phyloP scores from a whole-genome alignment of 2,797 vertebrate genomes.

The Carduelis carduelis region DNA sequence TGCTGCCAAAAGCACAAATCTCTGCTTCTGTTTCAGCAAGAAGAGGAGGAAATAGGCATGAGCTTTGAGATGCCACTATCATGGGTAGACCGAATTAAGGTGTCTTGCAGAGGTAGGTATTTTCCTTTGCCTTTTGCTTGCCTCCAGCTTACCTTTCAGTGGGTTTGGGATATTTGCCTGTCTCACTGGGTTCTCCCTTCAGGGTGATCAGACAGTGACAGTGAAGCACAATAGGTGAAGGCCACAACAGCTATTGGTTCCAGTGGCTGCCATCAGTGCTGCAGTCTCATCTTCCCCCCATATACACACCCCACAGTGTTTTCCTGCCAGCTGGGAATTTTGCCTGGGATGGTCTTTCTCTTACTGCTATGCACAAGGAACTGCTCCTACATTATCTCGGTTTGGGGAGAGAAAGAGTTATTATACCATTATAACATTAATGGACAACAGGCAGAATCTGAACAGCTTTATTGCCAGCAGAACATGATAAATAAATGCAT shows the following conservation, averaged over 20 bases:
- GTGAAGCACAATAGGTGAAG: neutral
- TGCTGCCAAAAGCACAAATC: neutral
- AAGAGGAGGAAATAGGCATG: conserved; percentile 48
- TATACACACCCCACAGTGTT: neutral
- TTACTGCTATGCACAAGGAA: neutral
- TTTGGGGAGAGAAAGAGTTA: neutral
- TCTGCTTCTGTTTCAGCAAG: conserved; percentile 56
- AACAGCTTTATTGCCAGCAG: neutral
- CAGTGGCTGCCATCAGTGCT: neutral
- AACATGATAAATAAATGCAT: neutral
- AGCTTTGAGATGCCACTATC: conserved; percentile 84
- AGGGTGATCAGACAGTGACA: neutral
- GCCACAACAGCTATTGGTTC: neutral
- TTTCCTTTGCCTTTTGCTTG: neutral
- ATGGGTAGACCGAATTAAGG: conserved; percentile 81
- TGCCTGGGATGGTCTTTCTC: neutral
- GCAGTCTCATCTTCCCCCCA: neutral
- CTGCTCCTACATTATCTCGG: neutral
- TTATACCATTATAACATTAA: neutral
- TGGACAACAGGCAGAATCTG: neutral
- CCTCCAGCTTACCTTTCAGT: neutral
- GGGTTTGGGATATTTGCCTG: neutral
- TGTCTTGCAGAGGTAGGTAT: conserved; percentile 80
- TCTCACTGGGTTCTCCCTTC: neutral
- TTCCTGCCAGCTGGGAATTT: neutral